Percentiles rank a stretch among this genome's conserved stretches.
Conservation (phyloP, 1,140 invertebrate genomes). For the Planococcus citri region DNA sequence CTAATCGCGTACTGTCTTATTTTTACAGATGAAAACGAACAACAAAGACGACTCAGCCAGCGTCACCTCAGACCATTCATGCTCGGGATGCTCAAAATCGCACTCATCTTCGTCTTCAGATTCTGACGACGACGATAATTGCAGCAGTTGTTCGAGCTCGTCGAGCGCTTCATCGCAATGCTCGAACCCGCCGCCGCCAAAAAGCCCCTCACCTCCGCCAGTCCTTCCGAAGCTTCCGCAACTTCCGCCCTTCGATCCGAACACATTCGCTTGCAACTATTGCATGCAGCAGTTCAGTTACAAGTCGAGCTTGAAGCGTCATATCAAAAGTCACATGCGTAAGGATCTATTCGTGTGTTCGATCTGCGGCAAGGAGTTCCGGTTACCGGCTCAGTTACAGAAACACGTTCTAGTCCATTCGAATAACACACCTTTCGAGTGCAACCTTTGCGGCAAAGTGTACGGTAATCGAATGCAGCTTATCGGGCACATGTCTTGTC, state of each 20-base stretch:
- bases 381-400: constrained; percentile 21
- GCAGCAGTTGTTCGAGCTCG: constrained; percentile 13
- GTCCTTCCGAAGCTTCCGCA: neutral
- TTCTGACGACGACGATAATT: neutral
- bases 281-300: constrained; percentile 16
- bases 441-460: constrained; percentile 24
- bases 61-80: neutral
- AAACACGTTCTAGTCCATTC: constrained; percentile 25
- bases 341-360: constrained; percentile 22
- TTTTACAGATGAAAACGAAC: neutral
- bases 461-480: constrained; percentile 25
- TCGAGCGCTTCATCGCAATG: neutral
- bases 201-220: neutral
- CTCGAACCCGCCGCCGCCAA: neutral
- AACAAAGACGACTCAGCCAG: neutral
- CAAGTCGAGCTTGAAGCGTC: constrained; percentile 14
- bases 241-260: neutral
- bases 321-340: constrained; percentile 15
- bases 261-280: neutral
- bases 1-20: too few species aligned
- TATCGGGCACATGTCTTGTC: constrained; percentile 25
- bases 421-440: constrained; percentile 23
- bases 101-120: neutral
- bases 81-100: constrained; percentile 8
- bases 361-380: constrained; percentile 23